phyloP scores from a whole-genome alignment of 1,140 invertebrate genomes.

The Lucilia sericata region DNA sequence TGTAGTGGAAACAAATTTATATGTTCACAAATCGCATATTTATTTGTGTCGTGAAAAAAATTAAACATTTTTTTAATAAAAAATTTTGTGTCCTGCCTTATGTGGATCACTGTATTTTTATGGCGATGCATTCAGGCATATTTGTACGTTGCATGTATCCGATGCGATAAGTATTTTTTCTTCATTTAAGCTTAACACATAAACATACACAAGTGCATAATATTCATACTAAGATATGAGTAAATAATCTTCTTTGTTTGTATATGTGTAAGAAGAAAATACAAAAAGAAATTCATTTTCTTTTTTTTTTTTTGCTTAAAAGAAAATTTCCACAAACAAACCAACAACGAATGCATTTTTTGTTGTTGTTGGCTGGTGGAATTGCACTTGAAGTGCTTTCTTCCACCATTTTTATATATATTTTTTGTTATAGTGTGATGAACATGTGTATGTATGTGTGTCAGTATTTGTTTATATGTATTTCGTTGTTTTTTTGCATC shows the following conservation, averaged over 20 bases:
- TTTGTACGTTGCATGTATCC: too few species aligned
- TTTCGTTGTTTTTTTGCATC: not conserved
- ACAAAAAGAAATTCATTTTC: not conserved
- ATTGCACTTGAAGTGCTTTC: slow-evolving; percentile 42
- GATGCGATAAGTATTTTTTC: too few species aligned
- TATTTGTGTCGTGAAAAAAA: too few species aligned
- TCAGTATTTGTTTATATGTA: not conserved
- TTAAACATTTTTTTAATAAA: too few species aligned
- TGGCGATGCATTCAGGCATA: too few species aligned
- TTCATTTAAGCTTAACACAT: too few species aligned
- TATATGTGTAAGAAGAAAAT: not conserved
- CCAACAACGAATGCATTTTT: not conserved
- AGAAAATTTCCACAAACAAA: slow-evolving; percentile 1
- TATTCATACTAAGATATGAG: not conserved
- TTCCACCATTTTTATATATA: slow-evolving; percentile 16
- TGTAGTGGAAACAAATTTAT: too few species aligned
- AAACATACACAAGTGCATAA: not conserved
- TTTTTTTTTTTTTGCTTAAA: slow-evolving; percentile 17
- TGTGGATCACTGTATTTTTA: too few species aligned
- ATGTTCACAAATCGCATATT: too few species aligned
- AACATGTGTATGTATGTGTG: not conserved
- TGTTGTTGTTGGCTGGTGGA: slow-evolving; percentile 27
- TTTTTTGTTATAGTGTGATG: not conserved
- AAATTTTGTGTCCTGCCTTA: too few species aligned
- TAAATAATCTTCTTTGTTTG: not conserved